A percentile compares a stretch with the other conserved stretches of the same genome.
Evolutionary conservation across 2,797 vertebrate genomes (phyloP).

Genomic region (Pristis pectinata): DNA sequence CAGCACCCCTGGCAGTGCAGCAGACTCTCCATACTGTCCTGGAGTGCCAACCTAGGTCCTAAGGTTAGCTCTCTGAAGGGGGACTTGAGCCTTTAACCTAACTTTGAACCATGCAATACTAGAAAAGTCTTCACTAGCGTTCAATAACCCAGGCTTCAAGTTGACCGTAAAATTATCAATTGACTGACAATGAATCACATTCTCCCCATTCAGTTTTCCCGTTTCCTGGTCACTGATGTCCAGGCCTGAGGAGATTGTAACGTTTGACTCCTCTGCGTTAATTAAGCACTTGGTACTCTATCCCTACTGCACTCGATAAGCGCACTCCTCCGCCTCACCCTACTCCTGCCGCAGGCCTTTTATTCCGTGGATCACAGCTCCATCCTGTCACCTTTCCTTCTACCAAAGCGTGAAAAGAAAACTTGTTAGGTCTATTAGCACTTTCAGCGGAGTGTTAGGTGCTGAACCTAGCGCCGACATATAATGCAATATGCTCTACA

Average conservation of each 20-base stretch:
- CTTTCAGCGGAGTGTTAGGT: slow-evolving; percentile 25
- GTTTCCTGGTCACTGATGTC: background rate
- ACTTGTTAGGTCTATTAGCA: slow-evolving; percentile 30
- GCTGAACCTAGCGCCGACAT: background rate
- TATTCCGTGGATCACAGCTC: slow-evolving; percentile 27
- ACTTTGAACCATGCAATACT: no score
- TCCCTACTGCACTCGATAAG: background rate
- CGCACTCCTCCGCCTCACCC: background rate
- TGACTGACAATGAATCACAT: background rate
- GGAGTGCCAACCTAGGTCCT: no score
- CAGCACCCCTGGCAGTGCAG: no score
- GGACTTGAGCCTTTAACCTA: no score
- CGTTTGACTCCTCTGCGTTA: background rate
- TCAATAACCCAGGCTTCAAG: background rate
- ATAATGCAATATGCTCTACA: slow-evolving; percentile 27
- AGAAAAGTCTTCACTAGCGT: background rate
- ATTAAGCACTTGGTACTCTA: background rate
- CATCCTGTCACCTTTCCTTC: slow-evolving; percentile 9
- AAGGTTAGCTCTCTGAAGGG: no score
- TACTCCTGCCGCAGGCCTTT: slow-evolving; percentile 24
- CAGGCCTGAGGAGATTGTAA: background rate
- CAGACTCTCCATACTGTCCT: no score
- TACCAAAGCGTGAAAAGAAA: slow-evolving; percentile 31
- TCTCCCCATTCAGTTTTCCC: background rate
- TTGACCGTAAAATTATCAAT: background rate